phyloP scores from a whole-genome alignment of 2,888 invertebrate genomes.

The Athalia cordata region DNA sequence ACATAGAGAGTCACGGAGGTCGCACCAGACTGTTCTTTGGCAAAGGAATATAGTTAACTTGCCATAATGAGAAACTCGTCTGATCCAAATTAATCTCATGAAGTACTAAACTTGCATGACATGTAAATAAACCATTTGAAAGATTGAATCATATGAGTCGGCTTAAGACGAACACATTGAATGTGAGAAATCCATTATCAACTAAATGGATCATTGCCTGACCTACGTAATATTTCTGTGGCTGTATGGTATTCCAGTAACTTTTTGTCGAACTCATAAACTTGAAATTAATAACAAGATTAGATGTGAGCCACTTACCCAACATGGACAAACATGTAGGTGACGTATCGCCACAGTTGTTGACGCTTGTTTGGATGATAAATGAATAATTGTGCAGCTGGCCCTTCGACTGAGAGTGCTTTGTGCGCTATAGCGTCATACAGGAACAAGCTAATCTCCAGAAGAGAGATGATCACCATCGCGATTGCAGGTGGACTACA shows the following conservation, averaged over 20 bases:
- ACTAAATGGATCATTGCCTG: slow-evolving; percentile 3
- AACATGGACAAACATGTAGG: slow-evolving; percentile 97
- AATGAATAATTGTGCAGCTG: slow-evolving; percentile 87
- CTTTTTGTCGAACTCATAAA: slow-evolving; percentile 2
- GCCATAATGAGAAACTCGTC: slow-evolving; percentile 5
- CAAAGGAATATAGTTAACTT: slow-evolving; percentile 17
- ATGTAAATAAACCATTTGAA: background rate
- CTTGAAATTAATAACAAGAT: slow-evolving; percentile 5
- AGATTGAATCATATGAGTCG: slow-evolving; percentile 13
- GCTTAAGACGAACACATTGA: background rate
- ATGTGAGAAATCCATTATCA: background rate
- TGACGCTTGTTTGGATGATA: slow-evolving; percentile 90
- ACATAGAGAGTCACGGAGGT: background rate
- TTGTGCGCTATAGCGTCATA: slow-evolving; percentile 64
- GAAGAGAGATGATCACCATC: slow-evolving; percentile 91
- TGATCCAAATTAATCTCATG: slow-evolving; percentile 19
- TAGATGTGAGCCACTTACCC: slow-evolving; percentile 78
- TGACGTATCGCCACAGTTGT: slow-evolving; percentile 94
- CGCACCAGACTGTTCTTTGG: background rate
- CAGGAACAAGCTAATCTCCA: slow-evolving; percentile 85
- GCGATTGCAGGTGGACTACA: slow-evolving; percentile 95
- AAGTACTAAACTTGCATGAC: background rate
- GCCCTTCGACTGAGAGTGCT: slow-evolving; percentile 77
- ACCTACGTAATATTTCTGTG: background rate
- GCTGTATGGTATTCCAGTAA: slow-evolving; percentile 8